phyloP scores from a whole-genome alignment of 2,888 invertebrate genomes.

The Caenorhabditis doughertyi region DNA sequence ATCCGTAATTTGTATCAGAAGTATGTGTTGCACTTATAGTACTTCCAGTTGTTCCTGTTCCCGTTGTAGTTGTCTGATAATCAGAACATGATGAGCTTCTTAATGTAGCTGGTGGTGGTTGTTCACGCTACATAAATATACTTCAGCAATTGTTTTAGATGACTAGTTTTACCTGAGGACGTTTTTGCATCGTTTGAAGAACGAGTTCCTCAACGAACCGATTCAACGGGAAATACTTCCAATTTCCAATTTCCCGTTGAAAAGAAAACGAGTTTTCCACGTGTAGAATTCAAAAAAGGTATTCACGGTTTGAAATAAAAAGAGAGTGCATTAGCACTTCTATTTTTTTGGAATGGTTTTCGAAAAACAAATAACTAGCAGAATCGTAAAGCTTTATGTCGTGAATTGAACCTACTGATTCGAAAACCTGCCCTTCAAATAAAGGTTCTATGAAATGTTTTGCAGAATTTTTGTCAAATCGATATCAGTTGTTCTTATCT shows the following conservation, averaged over 20 bases:
- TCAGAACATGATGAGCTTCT: neutral
- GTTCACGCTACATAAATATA: constrained; percentile 2
- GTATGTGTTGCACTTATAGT: constrained; percentile 15
- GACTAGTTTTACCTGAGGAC: neutral
- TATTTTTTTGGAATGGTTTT: too few relatives aligned
- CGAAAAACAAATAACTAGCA: too few relatives aligned
- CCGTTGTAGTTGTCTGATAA: neutral
- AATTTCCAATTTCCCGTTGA: neutral
- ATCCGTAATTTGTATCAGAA: constrained; percentile 43
- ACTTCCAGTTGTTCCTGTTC: constrained; percentile 4
- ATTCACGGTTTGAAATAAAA: too few relatives aligned
- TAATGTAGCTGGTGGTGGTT: constrained; percentile 12
- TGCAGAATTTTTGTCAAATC: too few relatives aligned
- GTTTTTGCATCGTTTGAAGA: constrained; percentile 12
- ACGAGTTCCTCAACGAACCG: neutral
- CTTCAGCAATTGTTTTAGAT: neutral
- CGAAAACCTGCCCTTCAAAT: too few relatives aligned
- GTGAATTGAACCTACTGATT: too few relatives aligned
- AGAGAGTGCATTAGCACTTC: too few relatives aligned
- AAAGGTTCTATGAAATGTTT: too few relatives aligned
- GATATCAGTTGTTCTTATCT: neutral
- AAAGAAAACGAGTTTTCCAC: neutral
- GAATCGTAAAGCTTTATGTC: too few relatives aligned
- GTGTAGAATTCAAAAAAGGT: neutral
- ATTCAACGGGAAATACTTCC: neutral